Evolutionary conservation across 92 coral and sea anemone genomes (phyloP).

Genomic region (Zoanthus gigantus): DNA sequence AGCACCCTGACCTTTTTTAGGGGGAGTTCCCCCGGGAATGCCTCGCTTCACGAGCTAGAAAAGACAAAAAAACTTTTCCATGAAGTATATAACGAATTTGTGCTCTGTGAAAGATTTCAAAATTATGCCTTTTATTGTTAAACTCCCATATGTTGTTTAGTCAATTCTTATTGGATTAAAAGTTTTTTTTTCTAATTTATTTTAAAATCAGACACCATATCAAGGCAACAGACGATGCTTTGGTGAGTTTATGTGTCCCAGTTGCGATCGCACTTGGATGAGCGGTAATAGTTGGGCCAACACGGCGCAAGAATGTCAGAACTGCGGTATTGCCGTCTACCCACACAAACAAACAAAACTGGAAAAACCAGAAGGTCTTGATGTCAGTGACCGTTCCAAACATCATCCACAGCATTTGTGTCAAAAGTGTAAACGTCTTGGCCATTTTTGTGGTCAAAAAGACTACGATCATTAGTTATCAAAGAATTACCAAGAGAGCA

Average conservation of each 20-base stretch:
- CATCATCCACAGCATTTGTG: slow-evolving; percentile 79
- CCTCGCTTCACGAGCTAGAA: too few relatives aligned
- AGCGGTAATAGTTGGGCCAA: slow-evolving; percentile 89
- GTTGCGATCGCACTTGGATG: slow-evolving; percentile 79
- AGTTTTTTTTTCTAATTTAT: not conserved
- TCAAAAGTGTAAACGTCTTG: slow-evolving; percentile 80
- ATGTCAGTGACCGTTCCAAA: slow-evolving; percentile 63
- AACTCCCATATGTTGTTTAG: too few relatives aligned
- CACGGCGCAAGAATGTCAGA: slow-evolving; percentile 74
- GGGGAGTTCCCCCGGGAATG: too few relatives aligned
- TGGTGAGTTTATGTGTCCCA: slow-evolving; percentile 81
- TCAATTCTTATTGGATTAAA: too few relatives aligned
- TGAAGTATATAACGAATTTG: too few relatives aligned
- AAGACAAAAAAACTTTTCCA: too few relatives aligned
- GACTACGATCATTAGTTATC: slow-evolving; percentile 9
- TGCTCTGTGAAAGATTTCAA: too few relatives aligned
- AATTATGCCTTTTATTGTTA: too few relatives aligned
- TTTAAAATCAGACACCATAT: slow-evolving; percentile 71
- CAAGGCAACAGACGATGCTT: slow-evolving; percentile 78
- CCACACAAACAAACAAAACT: slow-evolving; percentile 81
- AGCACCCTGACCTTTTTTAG: too few relatives aligned
- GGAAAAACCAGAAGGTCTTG: slow-evolving; percentile 82
- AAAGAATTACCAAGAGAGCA: not conserved
- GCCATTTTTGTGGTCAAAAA: slow-evolving; percentile 69
- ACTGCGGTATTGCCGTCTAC: slow-evolving; percentile 64